Evolutionary conservation across 2,797 vertebrate species (phyloP).

Genomic region (Thalassophryne amazonica): DNA sequence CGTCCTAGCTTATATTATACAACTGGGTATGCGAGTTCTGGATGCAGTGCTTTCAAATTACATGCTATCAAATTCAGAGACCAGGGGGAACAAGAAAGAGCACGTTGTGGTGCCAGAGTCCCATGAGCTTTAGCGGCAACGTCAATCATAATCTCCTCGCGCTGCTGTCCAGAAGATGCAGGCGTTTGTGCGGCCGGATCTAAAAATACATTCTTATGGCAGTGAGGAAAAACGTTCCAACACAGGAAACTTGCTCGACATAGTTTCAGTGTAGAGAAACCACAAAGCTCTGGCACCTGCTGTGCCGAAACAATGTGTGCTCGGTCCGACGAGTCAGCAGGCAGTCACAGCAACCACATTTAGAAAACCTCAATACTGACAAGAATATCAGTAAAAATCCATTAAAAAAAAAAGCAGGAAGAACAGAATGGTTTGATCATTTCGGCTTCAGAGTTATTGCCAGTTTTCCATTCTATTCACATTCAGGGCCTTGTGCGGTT

Average conservation of each 20-base stretch:
- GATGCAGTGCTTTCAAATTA: conserved; percentile 73
- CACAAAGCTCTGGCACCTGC: conserved; percentile 59
- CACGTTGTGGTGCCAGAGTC: conserved; percentile 35
- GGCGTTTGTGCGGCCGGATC: background rate
- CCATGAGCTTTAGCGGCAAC: conserved; percentile 42
- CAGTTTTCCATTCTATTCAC: conserved; percentile 63
- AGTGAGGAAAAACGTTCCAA: conserved; percentile 7
- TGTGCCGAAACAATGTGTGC: conserved; percentile 55
- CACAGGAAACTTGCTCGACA: conserved; percentile 48
- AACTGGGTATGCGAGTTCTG: conserved; percentile 72
- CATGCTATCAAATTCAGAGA: conserved; percentile 75
- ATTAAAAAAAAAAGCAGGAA: conserved; percentile 14
- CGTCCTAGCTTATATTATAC: conserved; percentile 64
- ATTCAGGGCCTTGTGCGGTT: conserved; percentile 39
- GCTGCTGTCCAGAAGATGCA: conserved; percentile 43
- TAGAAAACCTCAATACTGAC: conserved; percentile 25
- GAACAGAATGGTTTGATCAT: conserved; percentile 31
- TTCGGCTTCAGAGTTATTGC: conserved; percentile 38
- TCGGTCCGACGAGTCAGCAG: conserved; percentile 39
- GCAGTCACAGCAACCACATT: conserved; percentile 25
- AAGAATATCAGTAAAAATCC: conserved; percentile 44
- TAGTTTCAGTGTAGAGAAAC: conserved; percentile 43
- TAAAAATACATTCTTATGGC: conserved; percentile 5
- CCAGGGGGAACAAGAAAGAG: conserved; percentile 23
- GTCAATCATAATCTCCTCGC: conserved; percentile 58